phyloP scores from a whole-genome alignment of 2,888 invertebrate genomes.

The Stenichneumon culpator region DNA sequence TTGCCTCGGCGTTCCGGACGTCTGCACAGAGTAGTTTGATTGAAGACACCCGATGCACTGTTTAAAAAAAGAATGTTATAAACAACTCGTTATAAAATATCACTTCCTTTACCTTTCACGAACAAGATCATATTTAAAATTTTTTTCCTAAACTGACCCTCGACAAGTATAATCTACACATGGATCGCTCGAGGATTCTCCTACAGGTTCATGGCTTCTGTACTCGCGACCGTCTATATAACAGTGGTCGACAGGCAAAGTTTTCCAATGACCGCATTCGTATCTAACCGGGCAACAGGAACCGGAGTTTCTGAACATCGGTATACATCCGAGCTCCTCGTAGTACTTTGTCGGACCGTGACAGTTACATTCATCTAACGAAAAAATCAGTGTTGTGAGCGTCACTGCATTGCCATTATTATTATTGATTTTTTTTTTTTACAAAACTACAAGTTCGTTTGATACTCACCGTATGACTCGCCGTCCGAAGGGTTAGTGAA shows the following conservation, averaged over 20 bases:
- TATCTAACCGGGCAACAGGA: conserved; percentile 77
- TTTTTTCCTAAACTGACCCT: not conserved
- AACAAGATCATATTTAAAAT: too few species aligned
- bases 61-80: not conserved
- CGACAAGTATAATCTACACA: conserved; percentile 68
- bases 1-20: not conserved
- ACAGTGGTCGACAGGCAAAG: conserved; percentile 72
- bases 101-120: too few species aligned
- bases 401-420: not conserved
- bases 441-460: not conserved
- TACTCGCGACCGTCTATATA: conserved; percentile 75
- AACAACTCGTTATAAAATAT: too few species aligned
- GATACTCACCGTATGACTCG: not conserved
- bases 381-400: not conserved
- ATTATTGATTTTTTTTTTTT: not conserved
- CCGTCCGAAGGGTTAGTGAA: not conserved
- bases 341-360: conserved; percentile 76
- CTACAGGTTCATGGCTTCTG: conserved; percentile 72
- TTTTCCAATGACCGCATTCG: conserved; percentile 74
- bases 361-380: conserved; percentile 72
- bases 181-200: conserved; percentile 65
- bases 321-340: conserved; percentile 72
- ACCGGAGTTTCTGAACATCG: conserved; percentile 70
- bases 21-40: not conserved
- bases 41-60: not conserved